Evolutionary conservation across 2,888 invertebrate genomes (phyloP).

Genomic region (Heliothis peltigera): DNA sequence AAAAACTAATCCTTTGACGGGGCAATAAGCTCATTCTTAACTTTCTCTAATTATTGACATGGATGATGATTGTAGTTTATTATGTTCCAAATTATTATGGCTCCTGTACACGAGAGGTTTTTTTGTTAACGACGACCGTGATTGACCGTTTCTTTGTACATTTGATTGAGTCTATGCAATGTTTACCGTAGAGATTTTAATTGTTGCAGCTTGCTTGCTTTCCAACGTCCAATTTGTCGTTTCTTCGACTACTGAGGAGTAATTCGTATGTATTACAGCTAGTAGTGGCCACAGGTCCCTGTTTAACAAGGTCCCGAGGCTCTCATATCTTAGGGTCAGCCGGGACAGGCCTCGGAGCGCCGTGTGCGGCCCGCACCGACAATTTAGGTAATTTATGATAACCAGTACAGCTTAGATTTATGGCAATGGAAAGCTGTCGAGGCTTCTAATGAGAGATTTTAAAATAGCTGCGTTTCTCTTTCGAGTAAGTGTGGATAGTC

Average conservation of each 20-base stretch:
- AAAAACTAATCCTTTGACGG: slow-evolving; percentile 43
- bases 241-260: slow-evolving; percentile 36
- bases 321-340: slow-evolving; percentile 47
- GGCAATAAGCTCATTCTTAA: slow-evolving; percentile 37
- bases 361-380: slow-evolving; percentile 62
- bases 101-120: slow-evolving; percentile 17
- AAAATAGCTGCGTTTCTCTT: slow-evolving; percentile 56
- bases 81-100: slow-evolving; percentile 29
- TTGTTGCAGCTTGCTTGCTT: slow-evolving; percentile 6
- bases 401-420: slow-evolving; percentile 54
- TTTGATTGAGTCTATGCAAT: not conserved
- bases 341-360: slow-evolving; percentile 53
- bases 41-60: slow-evolving; percentile 54
- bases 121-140: slow-evolving; percentile 1
- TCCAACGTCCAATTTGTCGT: slow-evolving; percentile 23
- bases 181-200: slow-evolving; percentile 14
- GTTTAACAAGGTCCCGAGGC: slow-evolving; percentile 51
- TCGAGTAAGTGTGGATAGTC: slow-evolving; percentile 16
- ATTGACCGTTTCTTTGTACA: not conserved
- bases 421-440: slow-evolving; percentile 56
- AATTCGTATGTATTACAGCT: slow-evolving; percentile 49
- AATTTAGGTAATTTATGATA: slow-evolving; percentile 69
- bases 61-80: slow-evolving; percentile 41
- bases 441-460: slow-evolving; percentile 58
- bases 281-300: slow-evolving; percentile 17